These are phyloP conservation scores for Exephanes ischioxanthus DNA, from an alignment of 2,888 invertebrate species.

Conservation along the genomic window DNA sequence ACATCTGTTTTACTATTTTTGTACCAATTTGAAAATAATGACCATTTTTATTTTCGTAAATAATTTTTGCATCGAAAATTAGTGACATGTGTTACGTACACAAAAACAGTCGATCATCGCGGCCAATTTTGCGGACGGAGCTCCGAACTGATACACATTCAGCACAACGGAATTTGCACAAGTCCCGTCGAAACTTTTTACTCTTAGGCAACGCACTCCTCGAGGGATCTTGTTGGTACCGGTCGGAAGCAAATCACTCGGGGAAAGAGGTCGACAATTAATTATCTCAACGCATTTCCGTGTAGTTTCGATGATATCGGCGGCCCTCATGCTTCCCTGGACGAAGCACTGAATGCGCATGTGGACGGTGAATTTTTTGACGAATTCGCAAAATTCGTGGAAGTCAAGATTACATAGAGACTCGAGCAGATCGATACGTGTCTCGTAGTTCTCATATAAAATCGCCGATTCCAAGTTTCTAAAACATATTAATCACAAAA, in stretches of 20 bases:
- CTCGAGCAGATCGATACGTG: conserved; percentile 88
- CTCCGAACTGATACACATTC: conserved; percentile 94
- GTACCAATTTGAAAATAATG: too few species aligned
- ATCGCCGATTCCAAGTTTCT: too few species aligned
- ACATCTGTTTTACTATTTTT: too few species aligned
- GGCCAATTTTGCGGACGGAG: conserved; percentile 87
- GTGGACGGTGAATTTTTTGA: conserved; percentile 86
- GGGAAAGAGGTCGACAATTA: conserved; percentile 85
- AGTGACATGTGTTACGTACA: conserved; percentile 85
- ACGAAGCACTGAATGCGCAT: conserved; percentile 91
- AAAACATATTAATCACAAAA: too few species aligned
- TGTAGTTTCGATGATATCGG: conserved; percentile 87
- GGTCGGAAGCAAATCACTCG: conserved; percentile 85
- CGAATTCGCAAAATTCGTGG: conserved; percentile 88
- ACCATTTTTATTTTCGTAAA: too few species aligned
- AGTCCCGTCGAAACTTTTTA: conserved; percentile 89
- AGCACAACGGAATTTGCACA: conserved; percentile 93
- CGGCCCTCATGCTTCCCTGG: conserved; percentile 92
- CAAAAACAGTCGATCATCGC: conserved; percentile 91
- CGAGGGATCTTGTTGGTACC: conserved; percentile 88
- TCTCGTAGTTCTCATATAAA: conserved; percentile 76
- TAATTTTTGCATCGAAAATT: not conserved
- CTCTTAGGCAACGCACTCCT: conserved; percentile 89
- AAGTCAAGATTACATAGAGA: conserved; percentile 86
- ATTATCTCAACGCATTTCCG: conserved; percentile 87